Conservation (phyloP, 2,113 vertebrate species). For the Corythornis cristatus region DNA sequence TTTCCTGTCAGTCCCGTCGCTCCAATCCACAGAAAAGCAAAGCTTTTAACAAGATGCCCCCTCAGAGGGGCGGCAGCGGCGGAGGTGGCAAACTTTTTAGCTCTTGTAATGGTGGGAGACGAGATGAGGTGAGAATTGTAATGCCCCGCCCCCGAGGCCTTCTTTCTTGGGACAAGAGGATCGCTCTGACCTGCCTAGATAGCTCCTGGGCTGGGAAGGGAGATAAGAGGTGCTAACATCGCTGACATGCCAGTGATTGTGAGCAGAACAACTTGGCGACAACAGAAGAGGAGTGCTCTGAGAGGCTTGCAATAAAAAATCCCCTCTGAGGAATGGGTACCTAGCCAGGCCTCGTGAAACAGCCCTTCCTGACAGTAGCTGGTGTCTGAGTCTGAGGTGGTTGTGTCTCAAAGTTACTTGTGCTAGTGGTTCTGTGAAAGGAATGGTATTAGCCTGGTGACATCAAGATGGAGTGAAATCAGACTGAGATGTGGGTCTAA, state of each 20-base stretch:
- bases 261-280: background rate
- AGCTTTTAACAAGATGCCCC: slow-evolving; percentile 99
- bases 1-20: slow-evolving; percentile 86
- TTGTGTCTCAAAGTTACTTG: background rate
- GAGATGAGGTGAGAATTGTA: slow-evolving; percentile 90
- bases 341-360: background rate
- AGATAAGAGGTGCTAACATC: background rate
- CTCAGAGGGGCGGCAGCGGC: slow-evolving; percentile 85
- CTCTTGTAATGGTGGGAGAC: slow-evolving; percentile 92
- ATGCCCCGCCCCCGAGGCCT: background rate
- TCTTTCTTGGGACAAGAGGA: background rate
- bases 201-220: slow-evolving; percentile 30
- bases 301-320: background rate
- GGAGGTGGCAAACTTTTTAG: slow-evolving; percentile 86
- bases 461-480: background rate
- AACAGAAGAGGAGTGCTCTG: slow-evolving; percentile 9
- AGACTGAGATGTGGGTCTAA: background rate
- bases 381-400: background rate
- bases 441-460: background rate
- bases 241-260: background rate
- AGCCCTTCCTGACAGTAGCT: background rate
- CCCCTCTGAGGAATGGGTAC: background rate
- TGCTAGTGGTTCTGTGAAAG: background rate
- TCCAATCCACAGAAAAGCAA: slow-evolving; percentile 99
- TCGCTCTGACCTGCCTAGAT: slow-evolving; percentile 15